phyloP scores from a whole-genome alignment of 2,113 vertebrate genomes.

The Ptychochromis oligacanthus region DNA sequence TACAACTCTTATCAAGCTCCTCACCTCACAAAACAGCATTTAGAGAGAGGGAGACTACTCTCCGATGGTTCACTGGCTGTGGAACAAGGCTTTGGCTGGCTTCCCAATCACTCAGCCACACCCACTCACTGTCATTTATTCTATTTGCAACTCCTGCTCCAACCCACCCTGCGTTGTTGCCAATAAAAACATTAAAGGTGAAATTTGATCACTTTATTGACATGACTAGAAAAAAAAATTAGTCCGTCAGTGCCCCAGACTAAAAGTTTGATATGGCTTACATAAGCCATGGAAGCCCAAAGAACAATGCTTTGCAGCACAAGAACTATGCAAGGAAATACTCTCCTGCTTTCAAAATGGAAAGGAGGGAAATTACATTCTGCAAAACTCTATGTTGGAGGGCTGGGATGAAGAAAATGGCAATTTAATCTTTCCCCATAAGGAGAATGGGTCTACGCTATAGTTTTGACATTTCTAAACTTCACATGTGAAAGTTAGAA shows the following conservation, averaged over 20 bases:
- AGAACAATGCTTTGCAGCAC: slow-evolving; percentile 38
- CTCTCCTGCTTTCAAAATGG: slow-evolving; percentile 1
- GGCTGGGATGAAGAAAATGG: slow-evolving; percentile 14
- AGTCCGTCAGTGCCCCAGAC: slow-evolving; percentile 20
- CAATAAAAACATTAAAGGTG: slow-evolving; percentile 34
- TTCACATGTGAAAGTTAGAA: slow-evolving; percentile 31
- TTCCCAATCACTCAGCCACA: slow-evolving; percentile 57
- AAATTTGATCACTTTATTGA: slow-evolving; percentile 54
- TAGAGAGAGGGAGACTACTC: slow-evolving; percentile 57
- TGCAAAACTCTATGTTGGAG: slow-evolving; percentile 47
- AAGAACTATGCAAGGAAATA: slow-evolving; percentile 18
- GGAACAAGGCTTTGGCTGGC: slow-evolving; percentile 58
- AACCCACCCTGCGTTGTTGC: slow-evolving; percentile 16
- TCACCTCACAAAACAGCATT: slow-evolving; percentile 72
- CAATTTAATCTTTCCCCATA: slow-evolving; percentile 48
- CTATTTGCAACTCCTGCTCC: background rate
- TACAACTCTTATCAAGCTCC: slow-evolving; percentile 73
- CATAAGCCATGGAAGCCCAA: slow-evolving; percentile 19
- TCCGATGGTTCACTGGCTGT: slow-evolving; percentile 52
- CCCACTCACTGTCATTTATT: slow-evolving; percentile 54
- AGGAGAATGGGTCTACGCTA: slow-evolving; percentile 34
- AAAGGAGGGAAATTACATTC: slow-evolving; percentile 22
- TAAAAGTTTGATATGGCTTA: slow-evolving; percentile 27
- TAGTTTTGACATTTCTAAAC: slow-evolving; percentile 57
- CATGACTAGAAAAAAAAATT: slow-evolving; percentile 7